Conservation (phyloP, 1,140 invertebrate genomes). For the Phymastichus coffea region DNA sequence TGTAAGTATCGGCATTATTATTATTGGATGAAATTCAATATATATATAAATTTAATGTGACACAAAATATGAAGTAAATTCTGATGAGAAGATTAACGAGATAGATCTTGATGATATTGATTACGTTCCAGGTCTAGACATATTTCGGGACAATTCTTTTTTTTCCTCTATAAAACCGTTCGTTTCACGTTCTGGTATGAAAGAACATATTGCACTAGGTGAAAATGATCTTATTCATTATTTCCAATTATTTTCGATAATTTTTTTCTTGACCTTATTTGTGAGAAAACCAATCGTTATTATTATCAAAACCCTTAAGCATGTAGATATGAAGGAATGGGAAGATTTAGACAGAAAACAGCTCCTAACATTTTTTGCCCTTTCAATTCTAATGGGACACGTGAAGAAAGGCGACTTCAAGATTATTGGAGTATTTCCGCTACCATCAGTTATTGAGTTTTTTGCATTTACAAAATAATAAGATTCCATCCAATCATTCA, state of each 20-base stretch:
- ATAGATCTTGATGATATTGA: neutral
- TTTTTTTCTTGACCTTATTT: no score
- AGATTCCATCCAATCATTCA: neutral
- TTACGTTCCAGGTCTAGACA: neutral
- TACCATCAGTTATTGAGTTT: neutral
- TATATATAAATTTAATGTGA: no score
- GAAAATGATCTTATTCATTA: no score
- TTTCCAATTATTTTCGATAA: no score
- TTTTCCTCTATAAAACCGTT: conserved; percentile 6
- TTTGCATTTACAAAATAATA: neutral
- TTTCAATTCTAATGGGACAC: conserved; percentile 11
- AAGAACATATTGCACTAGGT: neutral
- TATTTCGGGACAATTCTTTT: conserved; percentile 2
- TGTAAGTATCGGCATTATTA: no score
- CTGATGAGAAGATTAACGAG: neutral
- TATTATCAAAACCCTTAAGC: conserved; percentile 1
- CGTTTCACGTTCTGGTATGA: no score
- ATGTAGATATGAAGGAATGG: neutral
- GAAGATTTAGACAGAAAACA: conserved; percentile 4
- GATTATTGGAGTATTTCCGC: conserved; percentile 26
- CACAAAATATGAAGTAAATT: no score
- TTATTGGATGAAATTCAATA: no score
- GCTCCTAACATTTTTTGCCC: conserved; percentile 2
- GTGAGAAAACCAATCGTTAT: no score
- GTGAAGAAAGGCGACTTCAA: conserved; percentile 2